Percentiles rank a stretch among this genome's conserved stretches.
Conservation (phyloP, 2,113 vertebrate genomes). For the Chiloscyllium plagiosum region DNA sequence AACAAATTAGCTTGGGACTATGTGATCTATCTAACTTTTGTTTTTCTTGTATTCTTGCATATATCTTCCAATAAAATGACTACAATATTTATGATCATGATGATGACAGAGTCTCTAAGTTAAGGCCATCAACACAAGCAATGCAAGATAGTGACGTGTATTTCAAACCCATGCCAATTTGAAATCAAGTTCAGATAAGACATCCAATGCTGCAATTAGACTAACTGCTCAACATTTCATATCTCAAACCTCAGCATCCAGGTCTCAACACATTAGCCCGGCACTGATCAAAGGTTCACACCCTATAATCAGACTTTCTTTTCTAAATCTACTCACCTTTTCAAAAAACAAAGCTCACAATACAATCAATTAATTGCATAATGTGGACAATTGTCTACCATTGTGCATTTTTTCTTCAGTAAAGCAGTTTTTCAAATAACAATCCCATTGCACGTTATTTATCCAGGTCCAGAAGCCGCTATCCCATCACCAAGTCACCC, state of each 20-base stretch:
- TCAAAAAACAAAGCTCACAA: background rate
- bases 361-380: background rate
- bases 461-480: background rate
- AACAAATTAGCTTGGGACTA: background rate
- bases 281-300: background rate
- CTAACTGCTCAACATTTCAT: background rate
- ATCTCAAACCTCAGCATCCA: background rate
- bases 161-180: background rate
- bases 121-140: background rate
- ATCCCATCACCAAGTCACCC: too few relatives aligned
- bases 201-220: background rate
- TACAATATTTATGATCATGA: background rate
- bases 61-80: background rate
- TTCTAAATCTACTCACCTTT: background rate
- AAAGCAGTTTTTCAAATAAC: background rate
- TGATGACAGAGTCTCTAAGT: background rate
- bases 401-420: background rate
- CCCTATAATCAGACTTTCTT: background rate
- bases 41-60: background rate
- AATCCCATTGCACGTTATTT: background rate
- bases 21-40: background rate
- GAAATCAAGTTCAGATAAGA: background rate
- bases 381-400: background rate
- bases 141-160: background rate
- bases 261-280: background rate